phyloP scores from a whole-genome alignment of 1,140 invertebrate species.

The Thaumatotibia leucotreta region DNA sequence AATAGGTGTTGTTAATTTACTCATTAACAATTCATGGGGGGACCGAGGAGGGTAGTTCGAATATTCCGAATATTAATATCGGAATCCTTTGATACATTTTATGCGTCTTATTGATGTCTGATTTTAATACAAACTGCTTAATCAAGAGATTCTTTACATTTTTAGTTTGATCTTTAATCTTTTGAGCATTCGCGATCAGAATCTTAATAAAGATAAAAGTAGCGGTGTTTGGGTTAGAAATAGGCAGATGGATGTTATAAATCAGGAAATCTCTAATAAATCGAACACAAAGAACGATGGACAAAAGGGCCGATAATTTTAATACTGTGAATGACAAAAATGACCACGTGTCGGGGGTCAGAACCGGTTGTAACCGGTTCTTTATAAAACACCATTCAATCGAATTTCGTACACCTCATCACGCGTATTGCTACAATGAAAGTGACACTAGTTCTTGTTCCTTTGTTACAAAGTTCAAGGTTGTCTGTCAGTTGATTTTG shows the following conservation, averaged over 20 bases:
- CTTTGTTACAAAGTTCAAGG: neutral
- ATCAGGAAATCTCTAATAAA: slow-evolving; percentile 13
- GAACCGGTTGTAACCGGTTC: slow-evolving; percentile 63
- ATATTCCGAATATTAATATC: slow-evolving; percentile 40
- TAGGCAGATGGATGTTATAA: slow-evolving; percentile 8
- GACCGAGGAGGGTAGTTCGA: slow-evolving; percentile 23
- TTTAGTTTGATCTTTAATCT: slow-evolving; percentile 7
- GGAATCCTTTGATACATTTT: slow-evolving; percentile 47
- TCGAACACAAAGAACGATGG: slow-evolving; percentile 29
- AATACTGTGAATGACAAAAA: slow-evolving; percentile 58
- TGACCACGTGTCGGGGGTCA: slow-evolving; percentile 64
- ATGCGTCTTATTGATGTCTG: neutral
- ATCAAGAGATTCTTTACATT: slow-evolving; percentile 1
- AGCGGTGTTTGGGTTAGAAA: neutral
- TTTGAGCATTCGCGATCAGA: too few relatives aligned
- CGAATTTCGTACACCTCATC: slow-evolving; percentile 42
- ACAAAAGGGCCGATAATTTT: slow-evolving; percentile 64
- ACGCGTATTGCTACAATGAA: slow-evolving; percentile 22
- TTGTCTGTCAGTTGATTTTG: neutral
- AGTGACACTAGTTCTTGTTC: neutral
- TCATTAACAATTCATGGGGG: slow-evolving; percentile 71
- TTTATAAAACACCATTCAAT: slow-evolving; percentile 65
- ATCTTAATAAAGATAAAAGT: neutral
- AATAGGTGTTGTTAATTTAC: slow-evolving; percentile 74
- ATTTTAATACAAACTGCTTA: slow-evolving; percentile 2